Evolutionary conservation across 2,797 vertebrate species (phyloP).

Genomic region (Sebastes nivosus): DNA sequence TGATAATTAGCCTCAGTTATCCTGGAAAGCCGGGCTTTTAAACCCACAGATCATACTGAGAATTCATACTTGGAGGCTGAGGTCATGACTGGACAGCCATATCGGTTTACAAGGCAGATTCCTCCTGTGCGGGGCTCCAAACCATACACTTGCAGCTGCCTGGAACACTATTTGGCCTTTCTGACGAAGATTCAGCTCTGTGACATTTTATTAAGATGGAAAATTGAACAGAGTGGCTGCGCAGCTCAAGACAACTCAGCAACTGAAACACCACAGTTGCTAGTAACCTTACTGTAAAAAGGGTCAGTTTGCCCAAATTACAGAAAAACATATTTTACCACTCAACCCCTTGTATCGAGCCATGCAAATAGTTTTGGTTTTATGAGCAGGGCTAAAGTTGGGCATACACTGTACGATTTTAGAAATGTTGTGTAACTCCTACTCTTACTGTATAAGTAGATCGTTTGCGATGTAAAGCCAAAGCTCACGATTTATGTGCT

Average conservation of each 20-base stretch:
- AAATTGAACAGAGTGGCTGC: conserved; percentile 26
- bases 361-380: conserved; percentile 4
- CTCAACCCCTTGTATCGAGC: not conserved
- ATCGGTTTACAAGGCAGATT: conserved; percentile 79
- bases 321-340: conserved; percentile 10
- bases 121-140: conserved; percentile 63
- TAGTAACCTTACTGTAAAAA: not conserved
- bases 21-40: conserved; percentile 69
- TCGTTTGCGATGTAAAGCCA: not conserved
- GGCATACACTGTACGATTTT: not conserved
- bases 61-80: conserved; percentile 80
- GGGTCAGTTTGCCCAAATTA: not conserved
- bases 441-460: not conserved
- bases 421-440: not conserved
- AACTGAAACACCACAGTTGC: not conserved
- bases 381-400: not conserved
- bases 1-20: conserved; percentile 72
- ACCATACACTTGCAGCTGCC: conserved; percentile 58
- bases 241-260: conserved; percentile 12
- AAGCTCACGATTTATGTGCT: not conserved
- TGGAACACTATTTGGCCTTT: conserved; percentile 35
- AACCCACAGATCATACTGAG: conserved; percentile 64
- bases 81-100: conserved; percentile 77
- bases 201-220: conserved; percentile 55
- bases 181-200: conserved; percentile 33